Conservation (phyloP, 2,113 vertebrate genomes). For the Psephotus haematonotus region DNA sequence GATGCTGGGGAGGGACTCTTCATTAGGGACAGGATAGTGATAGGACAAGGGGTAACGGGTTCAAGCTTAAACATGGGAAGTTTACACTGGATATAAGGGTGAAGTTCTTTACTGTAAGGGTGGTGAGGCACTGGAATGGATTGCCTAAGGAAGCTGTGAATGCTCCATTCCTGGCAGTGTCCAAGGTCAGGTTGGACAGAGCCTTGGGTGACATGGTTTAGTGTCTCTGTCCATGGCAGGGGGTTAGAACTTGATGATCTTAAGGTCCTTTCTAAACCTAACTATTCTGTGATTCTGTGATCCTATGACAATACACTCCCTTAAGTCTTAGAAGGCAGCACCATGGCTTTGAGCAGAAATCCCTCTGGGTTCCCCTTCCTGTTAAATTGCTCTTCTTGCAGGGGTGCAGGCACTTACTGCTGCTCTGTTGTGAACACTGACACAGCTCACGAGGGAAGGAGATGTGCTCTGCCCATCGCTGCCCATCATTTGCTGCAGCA, state of each 20-base stretch:
- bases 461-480: background rate
- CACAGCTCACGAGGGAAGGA: background rate
- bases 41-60: background rate
- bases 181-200: background rate
- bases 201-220: background rate
- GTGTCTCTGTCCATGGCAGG: background rate
- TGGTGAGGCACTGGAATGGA: background rate
- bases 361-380: background rate
- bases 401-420: background rate
- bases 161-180: background rate
- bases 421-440: background rate
- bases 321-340: background rate
- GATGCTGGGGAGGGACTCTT: background rate
- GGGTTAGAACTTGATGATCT: background rate
- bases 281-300: background rate
- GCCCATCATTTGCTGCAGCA: background rate
- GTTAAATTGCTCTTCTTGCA: background rate
- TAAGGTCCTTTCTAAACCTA: background rate
- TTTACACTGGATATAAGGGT: background rate
- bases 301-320: background rate
- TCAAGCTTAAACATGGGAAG: background rate
- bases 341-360: background rate
- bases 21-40: background rate
- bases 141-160: background rate
- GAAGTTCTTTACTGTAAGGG: background rate